Percentiles rank a stretch among this genome's conserved stretches.
Conservation (phyloP, 2,888 invertebrate genomes). For the Furcula furcula region DNA sequence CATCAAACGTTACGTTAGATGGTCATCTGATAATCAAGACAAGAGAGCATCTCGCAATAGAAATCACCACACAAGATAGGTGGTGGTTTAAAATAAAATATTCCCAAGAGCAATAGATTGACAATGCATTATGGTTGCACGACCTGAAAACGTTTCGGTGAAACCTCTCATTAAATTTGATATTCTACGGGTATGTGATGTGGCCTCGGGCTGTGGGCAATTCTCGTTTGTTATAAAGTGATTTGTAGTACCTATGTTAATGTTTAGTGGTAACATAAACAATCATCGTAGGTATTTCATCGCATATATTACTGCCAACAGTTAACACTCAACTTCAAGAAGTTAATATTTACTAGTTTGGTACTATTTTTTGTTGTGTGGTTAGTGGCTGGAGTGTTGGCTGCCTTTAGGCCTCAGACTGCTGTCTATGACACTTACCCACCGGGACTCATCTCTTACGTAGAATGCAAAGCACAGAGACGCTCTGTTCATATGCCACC, state of each 20-base stretch:
- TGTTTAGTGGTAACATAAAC: conserved; percentile 17
- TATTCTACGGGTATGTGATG: conserved; percentile 45
- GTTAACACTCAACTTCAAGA: no score
- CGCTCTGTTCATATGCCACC: no score
- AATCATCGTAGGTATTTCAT: neutral
- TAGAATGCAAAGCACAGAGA: no score
- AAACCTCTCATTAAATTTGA: conserved; percentile 60
- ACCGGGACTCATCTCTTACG: no score
- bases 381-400: no score
- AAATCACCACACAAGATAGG: conserved; percentile 1
- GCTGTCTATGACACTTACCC: no score
- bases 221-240: conserved; percentile 33
- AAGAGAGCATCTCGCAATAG: conserved; percentile 3
- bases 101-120: conserved; percentile 49
- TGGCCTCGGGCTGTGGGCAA: conserved; percentile 24
- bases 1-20: neutral
- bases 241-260: conserved; percentile 43
- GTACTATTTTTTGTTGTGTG: no score
- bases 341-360: no score
- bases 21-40: neutral
- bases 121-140: conserved; percentile 50
- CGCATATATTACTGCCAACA: no score
- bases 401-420: no score
- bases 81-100: conserved; percentile 35
- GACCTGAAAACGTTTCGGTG: conserved; percentile 47